These are phyloP conservation scores for Gallinago media DNA, from an alignment of 2,113 vertebrate species.

Conservation along the genomic window DNA sequence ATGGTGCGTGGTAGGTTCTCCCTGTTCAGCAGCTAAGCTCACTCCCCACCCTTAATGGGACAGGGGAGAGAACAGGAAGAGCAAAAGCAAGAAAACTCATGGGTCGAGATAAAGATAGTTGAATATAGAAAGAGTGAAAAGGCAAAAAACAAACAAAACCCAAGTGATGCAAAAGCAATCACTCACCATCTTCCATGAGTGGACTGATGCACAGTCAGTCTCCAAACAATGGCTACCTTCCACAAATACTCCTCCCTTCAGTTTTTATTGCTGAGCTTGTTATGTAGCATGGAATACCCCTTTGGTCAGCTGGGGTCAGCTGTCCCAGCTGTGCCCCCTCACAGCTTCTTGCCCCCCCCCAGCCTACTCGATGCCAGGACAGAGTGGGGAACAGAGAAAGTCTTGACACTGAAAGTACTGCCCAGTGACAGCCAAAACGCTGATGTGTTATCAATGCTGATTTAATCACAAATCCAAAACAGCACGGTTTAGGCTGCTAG, in stretches of 20 bases:
- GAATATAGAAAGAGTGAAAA: neutral
- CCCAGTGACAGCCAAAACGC: neutral
- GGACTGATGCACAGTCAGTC: neutral
- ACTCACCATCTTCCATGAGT: neutral
- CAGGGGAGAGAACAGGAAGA: neutral
- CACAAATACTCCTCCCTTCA: neutral
- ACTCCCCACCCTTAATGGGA: neutral
- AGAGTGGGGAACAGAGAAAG: neutral
- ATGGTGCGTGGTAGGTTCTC: neutral
- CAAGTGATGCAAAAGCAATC: neutral
- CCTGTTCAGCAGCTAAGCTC: neutral
- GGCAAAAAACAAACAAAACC: neutral
- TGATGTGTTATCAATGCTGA: neutral
- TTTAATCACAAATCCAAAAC: neutral
- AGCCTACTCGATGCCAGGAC: neutral
- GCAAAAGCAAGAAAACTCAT: neutral
- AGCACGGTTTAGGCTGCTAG: neutral
- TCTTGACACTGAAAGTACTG: neutral
- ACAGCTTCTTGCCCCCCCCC: neutral
- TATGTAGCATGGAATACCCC: neutral
- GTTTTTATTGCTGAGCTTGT: neutral
- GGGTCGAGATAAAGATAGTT: neutral
- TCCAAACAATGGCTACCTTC: neutral
- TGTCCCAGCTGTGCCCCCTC: neutral
- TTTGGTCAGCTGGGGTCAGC: neutral